A percentile compares a stretch with the other conserved stretches of the same genome.
These are phyloP conservation scores for Cathartes aura DNA, from an alignment of 2,113 vertebrate species.

Conservation along the genomic window DNA sequence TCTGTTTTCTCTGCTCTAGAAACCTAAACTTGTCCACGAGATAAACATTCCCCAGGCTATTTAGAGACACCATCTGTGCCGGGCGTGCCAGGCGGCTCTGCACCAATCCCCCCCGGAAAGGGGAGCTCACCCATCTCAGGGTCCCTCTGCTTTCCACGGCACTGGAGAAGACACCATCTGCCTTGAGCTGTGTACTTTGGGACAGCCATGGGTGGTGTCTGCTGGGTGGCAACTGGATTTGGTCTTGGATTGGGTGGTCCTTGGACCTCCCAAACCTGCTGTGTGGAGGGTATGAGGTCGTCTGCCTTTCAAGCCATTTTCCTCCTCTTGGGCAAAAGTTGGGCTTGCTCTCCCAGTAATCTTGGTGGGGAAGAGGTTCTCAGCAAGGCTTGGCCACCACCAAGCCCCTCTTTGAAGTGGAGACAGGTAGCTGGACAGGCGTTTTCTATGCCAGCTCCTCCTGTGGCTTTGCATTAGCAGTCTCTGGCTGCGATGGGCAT, in stretches of 20 bases:
- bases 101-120: background rate
- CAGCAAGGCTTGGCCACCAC: background rate
- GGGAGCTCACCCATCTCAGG: background rate
- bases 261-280: background rate
- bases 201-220: background rate
- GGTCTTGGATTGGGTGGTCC: background rate
- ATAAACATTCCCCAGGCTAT: slow-evolving; percentile 41
- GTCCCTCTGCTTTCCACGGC: background rate
- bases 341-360: background rate
- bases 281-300: background rate
- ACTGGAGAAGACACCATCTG: background rate
- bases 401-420: background rate
- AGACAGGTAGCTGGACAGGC: background rate
- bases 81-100: background rate
- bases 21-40: slow-evolving; percentile 50
- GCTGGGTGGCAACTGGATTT: background rate
- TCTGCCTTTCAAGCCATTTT: background rate
- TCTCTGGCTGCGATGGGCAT: background rate
- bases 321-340: background rate
- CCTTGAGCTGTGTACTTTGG: background rate
- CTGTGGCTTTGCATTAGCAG: background rate
- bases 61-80: slow-evolving; percentile 57
- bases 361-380: background rate
- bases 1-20: slow-evolving; percentile 64
- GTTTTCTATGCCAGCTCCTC: background rate